Base-by-base conservation (phyloP, 2,888 invertebrate species). In the Dendrolimus pini region DNA sequence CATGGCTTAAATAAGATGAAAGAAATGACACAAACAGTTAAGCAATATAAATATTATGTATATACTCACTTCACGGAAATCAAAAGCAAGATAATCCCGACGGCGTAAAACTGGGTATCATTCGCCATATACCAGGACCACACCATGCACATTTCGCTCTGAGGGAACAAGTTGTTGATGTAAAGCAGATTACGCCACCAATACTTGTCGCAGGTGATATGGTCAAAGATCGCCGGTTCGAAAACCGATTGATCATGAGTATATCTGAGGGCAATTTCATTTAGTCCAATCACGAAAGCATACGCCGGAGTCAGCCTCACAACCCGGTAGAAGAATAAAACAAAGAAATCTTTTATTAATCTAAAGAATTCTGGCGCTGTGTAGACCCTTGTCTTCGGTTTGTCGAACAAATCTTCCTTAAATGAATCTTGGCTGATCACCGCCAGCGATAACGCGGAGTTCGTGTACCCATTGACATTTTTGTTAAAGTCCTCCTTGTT, bases 141-240 rank as follows among this genome's bases (percentile, higher is more conserved):
- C 60, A 94, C 91, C 94, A 96, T 95, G 77, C 95, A 96, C 91
- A 95, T 94, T 74, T 96, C 95, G 41, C 91, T 88, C 74, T 94
- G 93, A 0, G 95, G 94, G 77, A 92, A 96, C 75, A 95, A 92
- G 72, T 96, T 96, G 80, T 96, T 96, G 71, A 96, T 94, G 77
- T 96, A 96, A 13, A 96, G 86, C n/a, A 94, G 91, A 73, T 96
- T 96, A 60, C 96, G 91, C 96, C 96, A 96, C 96, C 96, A 96
- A 78, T 92, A 95, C 64, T 92, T 91, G 57, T 93, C 93, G 75
- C 96, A 96, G n/a, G 93, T 95, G 56, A 93, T 80, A 66, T 95
- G 93, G 75, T 95, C 95, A 59, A 92, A 91, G 18, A 95, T 92
- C 0, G 94, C 93, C 0, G 95, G 93, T 63, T 95, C 94, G 71